Evolutionary conservation across 2,113 vertebrate genomes (phyloP).

Genomic region (Aleadryas rufinucha): DNA sequence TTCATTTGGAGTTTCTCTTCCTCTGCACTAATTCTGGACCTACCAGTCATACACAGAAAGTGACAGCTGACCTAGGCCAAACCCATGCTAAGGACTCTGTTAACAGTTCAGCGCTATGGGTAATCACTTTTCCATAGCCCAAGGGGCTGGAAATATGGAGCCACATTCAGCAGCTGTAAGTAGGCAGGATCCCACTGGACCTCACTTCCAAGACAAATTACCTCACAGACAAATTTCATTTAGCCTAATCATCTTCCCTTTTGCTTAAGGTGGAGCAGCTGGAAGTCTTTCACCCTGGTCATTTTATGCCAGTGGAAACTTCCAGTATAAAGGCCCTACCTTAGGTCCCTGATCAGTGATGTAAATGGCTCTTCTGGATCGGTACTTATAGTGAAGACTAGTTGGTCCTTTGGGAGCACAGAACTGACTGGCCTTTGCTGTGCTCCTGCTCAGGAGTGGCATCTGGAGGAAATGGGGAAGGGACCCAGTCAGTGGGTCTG

Average conservation of each 20-base stretch:
- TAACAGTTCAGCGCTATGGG: background rate
- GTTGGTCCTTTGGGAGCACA: background rate
- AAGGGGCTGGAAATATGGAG: background rate
- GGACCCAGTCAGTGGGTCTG: background rate
- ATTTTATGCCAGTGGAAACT: background rate
- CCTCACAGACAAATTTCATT: background rate
- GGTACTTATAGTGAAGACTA: background rate
- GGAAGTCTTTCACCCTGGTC: background rate
- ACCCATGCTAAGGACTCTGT: background rate
- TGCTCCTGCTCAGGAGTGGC: background rate
- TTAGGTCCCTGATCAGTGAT: background rate
- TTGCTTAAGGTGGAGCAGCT: background rate
- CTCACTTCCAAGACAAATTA: background rate
- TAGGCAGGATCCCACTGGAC: background rate
- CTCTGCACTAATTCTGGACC: background rate
- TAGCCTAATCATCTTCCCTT: background rate
- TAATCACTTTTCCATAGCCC: background rate
- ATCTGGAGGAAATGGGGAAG: background rate
- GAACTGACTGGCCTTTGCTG: background rate
- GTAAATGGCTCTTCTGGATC: background rate
- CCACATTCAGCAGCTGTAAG: background rate
- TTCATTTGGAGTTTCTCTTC: background rate
- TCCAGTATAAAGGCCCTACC: background rate
- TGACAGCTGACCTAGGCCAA: background rate
- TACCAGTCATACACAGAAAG: background rate